phyloP scores from a whole-genome alignment of 35 echinoderm and acorn worm species.

The Heliocidaris erythrogramma region DNA sequence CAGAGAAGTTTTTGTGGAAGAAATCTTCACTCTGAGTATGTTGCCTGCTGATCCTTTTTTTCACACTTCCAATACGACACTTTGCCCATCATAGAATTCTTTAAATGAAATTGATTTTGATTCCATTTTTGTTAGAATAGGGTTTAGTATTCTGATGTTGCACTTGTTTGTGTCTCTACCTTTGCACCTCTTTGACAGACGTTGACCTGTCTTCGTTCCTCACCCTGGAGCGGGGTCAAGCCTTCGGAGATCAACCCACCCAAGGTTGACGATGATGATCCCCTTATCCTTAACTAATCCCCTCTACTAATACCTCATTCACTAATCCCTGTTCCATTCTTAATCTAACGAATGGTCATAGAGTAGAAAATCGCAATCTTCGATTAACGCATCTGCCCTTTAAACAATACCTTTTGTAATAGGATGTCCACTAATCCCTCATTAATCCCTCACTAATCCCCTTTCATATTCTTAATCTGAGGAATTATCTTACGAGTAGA shows the following conservation, averaged over 20 bases:
- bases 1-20: too few relatives aligned
- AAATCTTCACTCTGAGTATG: too few relatives aligned
- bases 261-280: background rate
- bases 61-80: too few relatives aligned
- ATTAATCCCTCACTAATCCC: background rate
- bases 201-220: slow-evolving; percentile 5
- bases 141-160: background rate
- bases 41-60: too few relatives aligned
- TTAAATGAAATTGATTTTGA: background rate
- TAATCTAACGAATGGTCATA: background rate
- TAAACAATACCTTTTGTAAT: background rate
- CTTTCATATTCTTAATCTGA: too few relatives aligned
- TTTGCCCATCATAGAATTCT: too few relatives aligned
- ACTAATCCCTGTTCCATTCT: background rate
- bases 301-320: background rate
- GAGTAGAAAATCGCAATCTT: background rate
- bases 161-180: slow-evolving; percentile 32
- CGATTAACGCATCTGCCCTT: background rate
- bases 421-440: background rate
- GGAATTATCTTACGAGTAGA: background rate
- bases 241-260: slow-evolving; percentile 2
- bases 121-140: background rate
- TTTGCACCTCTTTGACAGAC: slow-evolving; percentile 48
- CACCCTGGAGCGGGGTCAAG: slow-evolving; percentile 8
- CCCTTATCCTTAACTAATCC: slow-evolving; percentile 10